A percentile compares a stretch with the other conserved stretches of the same genome.
Conservation (phyloP, 92 coral and sea anemone genomes). For the Chrysogorgia sp. region DNA sequence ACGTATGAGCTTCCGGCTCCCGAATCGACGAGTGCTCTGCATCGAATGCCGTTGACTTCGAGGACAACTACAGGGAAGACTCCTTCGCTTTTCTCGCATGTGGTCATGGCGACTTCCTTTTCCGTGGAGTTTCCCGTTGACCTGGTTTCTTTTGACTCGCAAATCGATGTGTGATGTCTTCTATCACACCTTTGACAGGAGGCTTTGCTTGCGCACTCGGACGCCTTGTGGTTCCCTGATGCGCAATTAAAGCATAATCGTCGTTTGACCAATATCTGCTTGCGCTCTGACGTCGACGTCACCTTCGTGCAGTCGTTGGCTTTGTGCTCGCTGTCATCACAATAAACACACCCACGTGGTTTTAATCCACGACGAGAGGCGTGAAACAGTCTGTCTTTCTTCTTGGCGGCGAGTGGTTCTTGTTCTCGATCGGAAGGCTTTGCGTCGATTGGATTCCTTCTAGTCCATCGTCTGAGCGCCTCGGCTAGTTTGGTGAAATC, state of each 20-base stretch:
- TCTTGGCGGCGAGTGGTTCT: constrained; percentile 6
- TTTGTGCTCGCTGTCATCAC: constrained; percentile 51
- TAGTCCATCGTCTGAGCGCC: constrained; percentile 48
- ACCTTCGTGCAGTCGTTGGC: constrained; percentile 50
- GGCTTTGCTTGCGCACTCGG: constrained; percentile 47
- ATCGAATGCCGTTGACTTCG: constrained; percentile 24
- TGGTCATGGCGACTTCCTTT: constrained; percentile 32
- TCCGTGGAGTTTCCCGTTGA: constrained; percentile 23
- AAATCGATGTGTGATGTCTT: constrained; percentile 59
- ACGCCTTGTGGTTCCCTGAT: constrained; percentile 47
- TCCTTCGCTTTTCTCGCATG: constrained; percentile 24
- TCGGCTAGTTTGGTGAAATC: constrained; percentile 43
- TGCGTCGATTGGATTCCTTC: constrained; percentile 51
- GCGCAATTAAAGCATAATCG: constrained; percentile 69
- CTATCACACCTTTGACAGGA: constrained; percentile 52
- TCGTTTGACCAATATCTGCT: constrained; percentile 52
- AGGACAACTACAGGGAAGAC: constrained; percentile 53
- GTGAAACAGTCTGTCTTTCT: constrained; percentile 38
- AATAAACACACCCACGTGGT: no score
- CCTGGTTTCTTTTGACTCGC: constrained; percentile 30
- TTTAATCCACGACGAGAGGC: no score
- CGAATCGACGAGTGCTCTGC: constrained; percentile 54
- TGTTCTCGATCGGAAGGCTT: constrained; percentile 13
- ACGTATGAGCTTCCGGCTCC: no score
- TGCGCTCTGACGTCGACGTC: constrained; percentile 43